Conservation (phyloP, 2,797 vertebrate species). For the Peromyscus eremicus region DNA sequence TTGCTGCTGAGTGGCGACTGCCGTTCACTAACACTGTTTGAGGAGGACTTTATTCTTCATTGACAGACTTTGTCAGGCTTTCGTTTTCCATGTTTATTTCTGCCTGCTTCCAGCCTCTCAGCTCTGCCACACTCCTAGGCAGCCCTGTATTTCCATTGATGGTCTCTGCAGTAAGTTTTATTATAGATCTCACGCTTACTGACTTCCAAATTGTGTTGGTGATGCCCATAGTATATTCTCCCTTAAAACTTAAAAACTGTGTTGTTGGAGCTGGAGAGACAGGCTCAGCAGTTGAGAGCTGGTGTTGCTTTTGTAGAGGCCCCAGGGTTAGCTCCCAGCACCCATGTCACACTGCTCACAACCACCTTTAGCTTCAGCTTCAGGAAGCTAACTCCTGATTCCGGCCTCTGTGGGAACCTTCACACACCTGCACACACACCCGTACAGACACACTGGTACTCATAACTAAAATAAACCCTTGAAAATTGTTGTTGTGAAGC, state of each 20-base stretch:
- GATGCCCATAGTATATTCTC: background rate
- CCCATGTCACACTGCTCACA: background rate
- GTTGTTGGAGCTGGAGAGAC: background rate
- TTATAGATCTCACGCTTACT: fast-evolving
- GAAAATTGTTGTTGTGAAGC: background rate
- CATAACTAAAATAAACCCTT: background rate
- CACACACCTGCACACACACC: background rate
- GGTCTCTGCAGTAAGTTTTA: background rate
- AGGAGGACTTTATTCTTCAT: fast-evolving
- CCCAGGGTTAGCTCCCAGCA: background rate
- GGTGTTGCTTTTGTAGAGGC: background rate
- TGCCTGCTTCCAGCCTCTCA: background rate
- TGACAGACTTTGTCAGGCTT: background rate
- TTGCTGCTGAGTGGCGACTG: too few relatives aligned
- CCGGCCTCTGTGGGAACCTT: background rate
- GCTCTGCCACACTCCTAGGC: too few relatives aligned
- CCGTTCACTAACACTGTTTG: too few relatives aligned
- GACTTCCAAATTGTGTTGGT: background rate
- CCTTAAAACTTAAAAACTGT: background rate
- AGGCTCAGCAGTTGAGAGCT: background rate
- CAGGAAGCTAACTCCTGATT: background rate
- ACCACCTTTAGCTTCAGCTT: background rate
- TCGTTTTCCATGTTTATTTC: background rate
- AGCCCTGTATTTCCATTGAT: too few relatives aligned
- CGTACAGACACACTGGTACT: background rate